phyloP scores from a whole-genome alignment of 2,888 invertebrate genomes.

The Drosophila greeni region DNA sequence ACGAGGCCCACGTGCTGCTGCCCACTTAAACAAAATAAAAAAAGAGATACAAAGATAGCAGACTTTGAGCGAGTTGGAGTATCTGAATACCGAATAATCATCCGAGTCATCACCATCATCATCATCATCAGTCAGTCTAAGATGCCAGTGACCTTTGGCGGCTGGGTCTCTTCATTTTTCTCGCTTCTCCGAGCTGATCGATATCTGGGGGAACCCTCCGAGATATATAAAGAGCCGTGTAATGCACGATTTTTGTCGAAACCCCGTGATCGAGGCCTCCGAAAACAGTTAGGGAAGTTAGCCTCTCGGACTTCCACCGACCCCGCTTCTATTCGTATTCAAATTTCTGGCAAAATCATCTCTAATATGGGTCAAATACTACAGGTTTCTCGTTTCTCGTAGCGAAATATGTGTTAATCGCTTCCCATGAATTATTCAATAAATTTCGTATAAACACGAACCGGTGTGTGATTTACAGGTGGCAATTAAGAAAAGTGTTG shows the following conservation, averaged over 20 bases:
- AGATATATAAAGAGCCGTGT: conserved; percentile 27
- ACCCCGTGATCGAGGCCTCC: conserved; percentile 48
- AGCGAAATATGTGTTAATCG: conserved; percentile 63
- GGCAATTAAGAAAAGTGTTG: conserved; percentile 43
- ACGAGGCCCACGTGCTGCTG: conserved; percentile 41
- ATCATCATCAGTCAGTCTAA: conserved; percentile 37
- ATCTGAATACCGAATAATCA: conserved; percentile 39
- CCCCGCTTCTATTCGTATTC: conserved; percentile 62
- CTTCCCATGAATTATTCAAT: conserved; percentile 66
- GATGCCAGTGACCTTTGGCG: conserved; percentile 69
- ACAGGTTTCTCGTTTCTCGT: conserved; percentile 55
- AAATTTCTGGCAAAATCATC: conserved; percentile 53
- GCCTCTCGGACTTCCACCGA: conserved; percentile 28
- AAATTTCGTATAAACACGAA: conserved; percentile 34
- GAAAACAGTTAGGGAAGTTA: conserved; percentile 62
- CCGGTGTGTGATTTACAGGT: conserved; percentile 29
- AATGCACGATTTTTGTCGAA: conserved; percentile 69
- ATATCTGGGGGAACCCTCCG: conserved; percentile 56
- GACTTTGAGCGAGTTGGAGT: conserved; percentile 2
- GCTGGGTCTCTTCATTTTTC: conserved; percentile 44
- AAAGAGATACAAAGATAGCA: conserved; percentile 26
- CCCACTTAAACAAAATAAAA: conserved; percentile 15
- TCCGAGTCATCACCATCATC: conserved; percentile 31
- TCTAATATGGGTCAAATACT: conserved; percentile 69
- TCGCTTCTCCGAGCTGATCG: conserved; percentile 48